Base-by-base conservation (phyloP, 1,140 invertebrate genomes). In the Drosophila bocki region DNA sequence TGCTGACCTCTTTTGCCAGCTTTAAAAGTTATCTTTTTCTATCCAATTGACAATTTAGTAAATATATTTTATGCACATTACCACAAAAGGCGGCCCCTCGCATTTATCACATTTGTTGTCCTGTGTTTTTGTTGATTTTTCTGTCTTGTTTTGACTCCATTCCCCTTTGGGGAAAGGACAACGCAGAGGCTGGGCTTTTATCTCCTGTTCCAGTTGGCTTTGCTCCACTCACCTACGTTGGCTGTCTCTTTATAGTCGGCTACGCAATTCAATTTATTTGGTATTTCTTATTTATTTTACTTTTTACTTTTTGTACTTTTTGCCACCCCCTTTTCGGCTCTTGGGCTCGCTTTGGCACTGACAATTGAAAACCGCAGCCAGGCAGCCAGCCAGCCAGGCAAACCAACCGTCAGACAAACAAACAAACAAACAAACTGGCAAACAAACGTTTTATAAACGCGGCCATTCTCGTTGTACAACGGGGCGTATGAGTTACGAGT, bases 251-350 rank as follows among this genome's bases (percentile, higher is more conserved):
- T 87, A 80, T 77, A 80, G 71, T 57, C 58, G 54, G 74, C 72
- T 70, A 87, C 84, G 80, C 72, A 78, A 83, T 87, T 87, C 80
- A 87, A 87, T 87, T 87, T 87, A 79, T 77, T 70, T 88, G 56
- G 65, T 64, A 88, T 88, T 87, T 78, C 77, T 80, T 87, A 80
- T 88, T 82, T 85, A 85, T 75, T 81, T 81, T 68, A 59, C 61
- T 54, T 79, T 72, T 60, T 85, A 62, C 61, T 59, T 79, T 79
- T 72, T 60, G 80, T 79, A 44, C 63, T 47, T 75, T 58, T 57
- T 44, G 39, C 39, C 41, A 39, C 68, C 64, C 63, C 50, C 19
- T 26, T 65, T 60, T 61, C 32, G 62, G 48, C 77, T 78, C 60
- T 77, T 56, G 63, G 60, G 56, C 19, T 64, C 58, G 51, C 62